Percentiles rank a stretch among this genome's conserved stretches.
Evolutionary conservation across 2,797 vertebrate genomes (phyloP).

Genomic region (Ateles fusciceps): DNA sequence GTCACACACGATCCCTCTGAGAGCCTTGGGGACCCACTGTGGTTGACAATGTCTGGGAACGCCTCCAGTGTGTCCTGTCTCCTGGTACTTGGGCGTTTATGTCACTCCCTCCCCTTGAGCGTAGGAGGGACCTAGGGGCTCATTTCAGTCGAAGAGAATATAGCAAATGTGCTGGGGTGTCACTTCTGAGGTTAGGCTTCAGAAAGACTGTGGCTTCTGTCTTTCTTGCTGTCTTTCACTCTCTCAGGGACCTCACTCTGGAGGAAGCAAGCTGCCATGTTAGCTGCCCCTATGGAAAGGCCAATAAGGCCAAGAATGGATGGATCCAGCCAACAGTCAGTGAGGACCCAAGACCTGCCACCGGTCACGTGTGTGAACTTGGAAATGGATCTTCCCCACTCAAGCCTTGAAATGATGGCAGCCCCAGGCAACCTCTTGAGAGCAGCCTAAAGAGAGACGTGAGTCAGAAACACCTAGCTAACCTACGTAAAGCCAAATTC

Average conservation of each 20-base stretch:
- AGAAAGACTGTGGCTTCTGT: neutral
- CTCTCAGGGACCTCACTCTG: neutral
- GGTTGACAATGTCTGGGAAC: neutral
- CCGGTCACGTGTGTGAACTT: neutral
- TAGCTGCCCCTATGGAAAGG: neutral
- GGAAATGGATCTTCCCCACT: fast-evolving
- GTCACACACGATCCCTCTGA: neutral
- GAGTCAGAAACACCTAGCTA: neutral
- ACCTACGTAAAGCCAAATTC: neutral
- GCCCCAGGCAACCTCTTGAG: neutral
- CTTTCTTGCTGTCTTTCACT: neutral
- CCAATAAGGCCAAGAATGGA: neutral
- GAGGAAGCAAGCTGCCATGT: neutral
- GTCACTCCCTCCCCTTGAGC: neutral
- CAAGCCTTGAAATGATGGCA: neutral
- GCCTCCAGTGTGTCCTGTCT: neutral
- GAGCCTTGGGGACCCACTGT: neutral
- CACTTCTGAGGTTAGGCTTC: neutral
- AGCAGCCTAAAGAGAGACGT: neutral
- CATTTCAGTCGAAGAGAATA: neutral
- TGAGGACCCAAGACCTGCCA: neutral
- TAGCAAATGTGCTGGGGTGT: neutral
- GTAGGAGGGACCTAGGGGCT: neutral
- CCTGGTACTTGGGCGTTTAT: neutral
- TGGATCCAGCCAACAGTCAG: neutral